These are phyloP conservation scores for Troilus luridus DNA, from an alignment of 2,888 invertebrate genomes.

Conservation along the genomic window DNA sequence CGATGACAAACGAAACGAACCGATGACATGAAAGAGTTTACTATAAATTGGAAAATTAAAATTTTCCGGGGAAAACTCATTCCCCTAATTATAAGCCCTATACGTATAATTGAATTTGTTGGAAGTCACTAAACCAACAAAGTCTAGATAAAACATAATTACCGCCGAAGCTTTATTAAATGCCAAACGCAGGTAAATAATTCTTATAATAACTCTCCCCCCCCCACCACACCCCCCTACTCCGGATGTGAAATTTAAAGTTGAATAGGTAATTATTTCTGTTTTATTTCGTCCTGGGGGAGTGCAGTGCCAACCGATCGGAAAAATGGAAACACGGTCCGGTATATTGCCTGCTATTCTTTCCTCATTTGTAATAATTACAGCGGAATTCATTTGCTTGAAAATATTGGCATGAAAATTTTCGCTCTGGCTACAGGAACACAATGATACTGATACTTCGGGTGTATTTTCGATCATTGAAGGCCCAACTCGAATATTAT, in stretches of 20 bases:
- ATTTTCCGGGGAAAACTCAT: conserved; percentile 1
- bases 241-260: conserved; percentile 11
- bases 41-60: conserved; percentile 32
- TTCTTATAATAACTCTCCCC: not conserved
- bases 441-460: not conserved
- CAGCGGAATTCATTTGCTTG: conserved; percentile 1
- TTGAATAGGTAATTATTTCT: conserved; percentile 37
- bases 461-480: not conserved
- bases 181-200: conserved; percentile 38
- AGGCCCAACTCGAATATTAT: not conserved
- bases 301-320: not conserved
- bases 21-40: conserved; percentile 42
- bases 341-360: conserved; percentile 14
- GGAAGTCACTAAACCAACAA: conserved; percentile 37
- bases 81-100: not conserved
- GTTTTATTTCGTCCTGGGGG: conserved; percentile 18
- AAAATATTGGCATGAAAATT: not conserved
- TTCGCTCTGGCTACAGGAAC: not conserved
- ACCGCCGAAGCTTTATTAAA: conserved; percentile 12
- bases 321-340: not conserved
- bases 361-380: conserved; percentile 46
- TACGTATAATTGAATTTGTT: conserved; percentile 25
- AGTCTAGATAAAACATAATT: conserved; percentile 34
- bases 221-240: not conserved
- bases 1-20: conserved; percentile 41